Conservation (phyloP, 1,140 invertebrate species). For the Philotrypesis tridentata region DNA sequence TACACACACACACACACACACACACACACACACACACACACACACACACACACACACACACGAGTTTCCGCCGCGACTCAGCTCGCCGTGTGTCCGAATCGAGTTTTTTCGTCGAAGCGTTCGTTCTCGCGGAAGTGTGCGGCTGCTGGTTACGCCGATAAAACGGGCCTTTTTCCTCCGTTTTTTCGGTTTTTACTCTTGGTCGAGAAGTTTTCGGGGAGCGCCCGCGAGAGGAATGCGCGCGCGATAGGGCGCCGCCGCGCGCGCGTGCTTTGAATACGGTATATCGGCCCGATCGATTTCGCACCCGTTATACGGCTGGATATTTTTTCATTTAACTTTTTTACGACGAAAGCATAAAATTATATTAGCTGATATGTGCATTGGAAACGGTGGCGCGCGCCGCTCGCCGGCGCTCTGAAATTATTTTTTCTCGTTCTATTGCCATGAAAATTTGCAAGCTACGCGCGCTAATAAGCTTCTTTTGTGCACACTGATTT, state of each 20-base stretch:
- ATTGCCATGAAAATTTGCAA: neutral
- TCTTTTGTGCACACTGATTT: neutral
- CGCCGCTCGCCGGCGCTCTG: neutral
- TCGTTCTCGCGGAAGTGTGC: neutral
- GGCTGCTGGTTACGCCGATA: slow-evolving; percentile 1
- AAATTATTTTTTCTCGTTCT: neutral
- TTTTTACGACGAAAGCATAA: neutral
- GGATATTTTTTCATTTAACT: neutral
- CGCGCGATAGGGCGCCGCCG: neutral
- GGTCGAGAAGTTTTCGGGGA: neutral
- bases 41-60: too few species aligned
- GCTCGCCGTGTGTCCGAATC: neutral
- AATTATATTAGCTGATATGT: neutral
- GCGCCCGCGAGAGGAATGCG: neutral
- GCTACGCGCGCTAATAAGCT: neutral
- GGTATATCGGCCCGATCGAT: neutral
- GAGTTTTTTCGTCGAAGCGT: neutral
- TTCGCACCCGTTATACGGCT: neutral
- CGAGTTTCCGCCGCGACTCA: neutral
- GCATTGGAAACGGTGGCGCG: neutral
- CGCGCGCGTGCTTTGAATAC: neutral
- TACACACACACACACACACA: too few species aligned
- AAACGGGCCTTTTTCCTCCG: neutral
- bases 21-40: too few species aligned
- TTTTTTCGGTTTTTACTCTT: neutral